Base-by-base conservation (phyloP, 2,797 vertebrate genomes). In the Ibycter americanus region DNA sequence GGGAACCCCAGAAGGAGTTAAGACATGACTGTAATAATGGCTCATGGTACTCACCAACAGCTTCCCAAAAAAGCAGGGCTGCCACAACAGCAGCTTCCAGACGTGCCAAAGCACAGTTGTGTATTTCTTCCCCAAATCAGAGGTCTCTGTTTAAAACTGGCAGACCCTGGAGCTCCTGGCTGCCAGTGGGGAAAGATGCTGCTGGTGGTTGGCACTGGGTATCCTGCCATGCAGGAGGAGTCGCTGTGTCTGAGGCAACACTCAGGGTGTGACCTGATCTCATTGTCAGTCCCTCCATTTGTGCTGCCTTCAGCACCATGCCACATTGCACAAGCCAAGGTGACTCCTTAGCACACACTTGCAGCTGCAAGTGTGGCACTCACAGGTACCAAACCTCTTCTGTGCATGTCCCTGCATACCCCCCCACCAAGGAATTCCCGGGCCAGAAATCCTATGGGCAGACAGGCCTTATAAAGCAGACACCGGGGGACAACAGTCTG, bases 201-300 rank as follows among this genome's bases (percentile, higher is more conserved):
- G 56, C 38, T 59, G 68, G 20, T 36, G 0, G 0, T 76, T 88
- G 71, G 59, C 82, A 32, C 38, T 12, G 17, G 49, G 15, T 3
- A 2, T 14, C 3, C 1, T 40, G 81, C 65, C 1, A 0, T 1
- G 3, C 29, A n/a, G 0, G 4, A 72, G 49, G 4, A 44, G 31
- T 5, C 1, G 5, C 81, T 36, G 70, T 5, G 13, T 26, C 76
- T 8, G 22, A 62, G 52, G 8, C 66, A 54, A 5, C 54, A n/a
- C 65, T 31, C 11, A 2, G 62, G 56, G 52, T 31, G 8, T 13
- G 58, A 65, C 11, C n/a, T 0, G 1, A 40, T 32, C 34, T 56
- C 3, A 4, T 22, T 3, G 0, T 10, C 3, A 4, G 34, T 25
- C 32, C 44, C 52, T 52, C 44, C 6, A 3, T 65, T 23, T 4